A percentile compares a stretch with the other conserved stretches of the same genome.
Conservation (phyloP, 2,888 invertebrate species). For the Megastigmus dorsalis region DNA sequence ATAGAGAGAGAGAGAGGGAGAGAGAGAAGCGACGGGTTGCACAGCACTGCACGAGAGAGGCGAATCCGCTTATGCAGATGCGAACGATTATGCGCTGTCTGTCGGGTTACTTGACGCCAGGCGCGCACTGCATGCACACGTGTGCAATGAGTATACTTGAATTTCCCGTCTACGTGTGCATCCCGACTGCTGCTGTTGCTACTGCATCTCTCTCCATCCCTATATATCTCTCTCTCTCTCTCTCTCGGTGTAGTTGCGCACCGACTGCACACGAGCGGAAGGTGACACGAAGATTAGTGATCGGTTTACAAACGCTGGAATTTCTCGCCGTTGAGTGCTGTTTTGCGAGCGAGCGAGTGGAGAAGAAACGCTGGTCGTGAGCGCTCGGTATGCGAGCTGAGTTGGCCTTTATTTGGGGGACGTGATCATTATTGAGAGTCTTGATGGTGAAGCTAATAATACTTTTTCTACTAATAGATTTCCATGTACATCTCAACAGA, state of each 20-base stretch:
- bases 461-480: no score
- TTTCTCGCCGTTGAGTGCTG: background rate
- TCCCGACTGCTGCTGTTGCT: no score
- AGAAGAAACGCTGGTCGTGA: no score
- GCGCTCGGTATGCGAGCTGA: no score
- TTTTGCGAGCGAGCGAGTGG: background rate
- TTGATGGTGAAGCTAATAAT: no score
- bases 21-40: background rate
- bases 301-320: conserved; percentile 59
- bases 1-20: background rate
- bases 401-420: no score
- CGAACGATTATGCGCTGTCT: conserved; percentile 60
- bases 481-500: no score
- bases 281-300: conserved; percentile 61
- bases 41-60: background rate
- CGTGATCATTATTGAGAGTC: no score
- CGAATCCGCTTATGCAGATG: conserved; percentile 63
- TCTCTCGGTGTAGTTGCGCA: background rate
- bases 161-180: no score
- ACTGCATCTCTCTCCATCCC: no score
- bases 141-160: no score
- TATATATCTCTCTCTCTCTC: background rate
- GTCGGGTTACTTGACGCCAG: conserved; percentile 55
- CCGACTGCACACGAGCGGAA: background rate
- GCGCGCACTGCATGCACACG: conserved; percentile 28